Evolutionary conservation across 2,888 invertebrate species (phyloP), one percentile per base, ranked within the genome.

Genomic region (Drosophila subquinaria): DNA sequence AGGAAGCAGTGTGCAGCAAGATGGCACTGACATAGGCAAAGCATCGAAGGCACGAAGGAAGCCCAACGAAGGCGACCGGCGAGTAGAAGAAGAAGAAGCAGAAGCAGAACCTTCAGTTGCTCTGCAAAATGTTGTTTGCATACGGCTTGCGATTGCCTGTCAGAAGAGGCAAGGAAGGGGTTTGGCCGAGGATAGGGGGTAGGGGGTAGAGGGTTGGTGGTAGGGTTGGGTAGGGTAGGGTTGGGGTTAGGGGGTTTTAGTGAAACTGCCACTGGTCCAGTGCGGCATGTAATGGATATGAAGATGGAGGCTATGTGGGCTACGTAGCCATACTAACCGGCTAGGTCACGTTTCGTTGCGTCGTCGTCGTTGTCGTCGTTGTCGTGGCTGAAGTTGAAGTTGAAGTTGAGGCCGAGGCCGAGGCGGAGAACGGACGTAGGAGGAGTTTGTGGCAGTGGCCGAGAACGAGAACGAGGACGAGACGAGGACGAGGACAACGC

Each of bases 41-140:
- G 38, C 38, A 38, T 38, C 68, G 76, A 42, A 42, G 9, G 35
- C 45, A 76, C 76, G 52, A 82, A 82, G 82, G 82, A 88, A 82
- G 71, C 88, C 83, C 78, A 80, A 88, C 89, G 87, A 83, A 86
- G 86, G 83, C 80, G 88, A 80, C 81, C 42, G 15, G 15, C 23
- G 15, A 38, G 23, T 17, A 36, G 36, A 20, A 36, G 55, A 27
- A 38, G 23, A 40, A 36, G 20, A 20, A 36, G 55, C 13, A 36
- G 20, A n/a, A 23, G 42, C 17, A 57, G 57, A 57, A 47, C 45
- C 47, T 47, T n/a, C 68, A 82, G 82, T 85, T 73, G 80, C 82
- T 80, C 38, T 89, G 88, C 78, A 88, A 90, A 90, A 90, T 88
- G 76, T 89, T 91, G 91, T 91, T 91, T 91, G 91, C 91, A 91